Conservation (phyloP, 2,797 vertebrate genomes). For the Benthosema pterotum region DNA sequence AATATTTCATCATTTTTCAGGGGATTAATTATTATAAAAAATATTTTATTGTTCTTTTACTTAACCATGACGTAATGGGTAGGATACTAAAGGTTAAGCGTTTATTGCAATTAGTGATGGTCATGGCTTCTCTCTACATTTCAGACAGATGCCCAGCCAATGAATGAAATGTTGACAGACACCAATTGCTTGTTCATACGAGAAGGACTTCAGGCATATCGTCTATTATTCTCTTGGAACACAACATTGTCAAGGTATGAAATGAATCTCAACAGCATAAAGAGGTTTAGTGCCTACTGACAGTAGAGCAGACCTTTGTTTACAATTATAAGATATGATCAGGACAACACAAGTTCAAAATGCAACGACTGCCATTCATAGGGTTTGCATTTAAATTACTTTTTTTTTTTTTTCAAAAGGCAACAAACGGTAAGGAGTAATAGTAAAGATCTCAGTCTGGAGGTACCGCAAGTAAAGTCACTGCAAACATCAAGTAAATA, state of each 20-base stretch:
- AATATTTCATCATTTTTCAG: too few relatives aligned
- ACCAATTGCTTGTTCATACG: slow-evolving; percentile 22
- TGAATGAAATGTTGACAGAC: slow-evolving; percentile 13
- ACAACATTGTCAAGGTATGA: slow-evolving; percentile 20
- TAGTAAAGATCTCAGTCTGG: slow-evolving; percentile 33
- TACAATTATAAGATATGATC: slow-evolving; percentile 35
- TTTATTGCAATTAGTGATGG: slow-evolving; percentile 9
- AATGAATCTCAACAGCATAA: slow-evolving; percentile 34
- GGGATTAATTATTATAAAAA: background rate
- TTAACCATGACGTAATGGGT: background rate
- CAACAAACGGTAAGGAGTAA: too few relatives aligned
- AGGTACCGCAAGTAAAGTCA: slow-evolving; percentile 40
- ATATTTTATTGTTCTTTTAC: background rate
- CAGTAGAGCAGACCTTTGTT: slow-evolving; percentile 34
- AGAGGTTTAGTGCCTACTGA: slow-evolving; percentile 19
- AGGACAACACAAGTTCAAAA: slow-evolving; percentile 10
- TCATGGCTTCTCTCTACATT: background rate
- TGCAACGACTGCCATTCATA: background rate
- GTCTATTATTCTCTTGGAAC: slow-evolving; percentile 13
- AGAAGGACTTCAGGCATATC: slow-evolving; percentile 16
- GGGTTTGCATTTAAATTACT: too few relatives aligned
- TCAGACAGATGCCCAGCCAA: background rate
- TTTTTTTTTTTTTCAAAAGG: too few relatives aligned
- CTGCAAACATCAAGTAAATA: slow-evolving; percentile 34
- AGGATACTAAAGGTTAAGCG: slow-evolving; percentile 3